Evolutionary conservation across 2,888 invertebrate species (phyloP).

Genomic region (Ichneumon xanthorius): DNA sequence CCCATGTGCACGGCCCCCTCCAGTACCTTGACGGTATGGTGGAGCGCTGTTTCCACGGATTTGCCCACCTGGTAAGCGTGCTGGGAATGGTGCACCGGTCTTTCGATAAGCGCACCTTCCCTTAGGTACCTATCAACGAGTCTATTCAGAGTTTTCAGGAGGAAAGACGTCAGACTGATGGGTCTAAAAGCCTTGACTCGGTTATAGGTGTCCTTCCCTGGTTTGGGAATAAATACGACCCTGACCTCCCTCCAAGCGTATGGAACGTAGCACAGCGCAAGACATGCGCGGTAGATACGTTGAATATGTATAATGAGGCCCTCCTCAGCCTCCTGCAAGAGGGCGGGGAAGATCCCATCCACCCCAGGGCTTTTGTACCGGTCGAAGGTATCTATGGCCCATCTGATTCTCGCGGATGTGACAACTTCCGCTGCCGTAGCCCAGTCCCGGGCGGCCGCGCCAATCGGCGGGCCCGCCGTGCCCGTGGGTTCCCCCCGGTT

Average conservation of each 20-base stretch:
- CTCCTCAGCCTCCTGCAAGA: conserved; percentile 41
- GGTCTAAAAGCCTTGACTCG: conserved; percentile 67
- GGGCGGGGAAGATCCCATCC: conserved; percentile 46
- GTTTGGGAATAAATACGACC: conserved; percentile 68
- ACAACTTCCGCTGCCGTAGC: too few species aligned
- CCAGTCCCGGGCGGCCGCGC: conserved; percentile 4
- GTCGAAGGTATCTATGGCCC: too few species aligned
- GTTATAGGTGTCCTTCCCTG: conserved; percentile 55
- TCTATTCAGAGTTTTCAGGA: conserved; percentile 71
- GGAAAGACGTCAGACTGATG: conserved; percentile 70
- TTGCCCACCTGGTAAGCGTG: too few species aligned
- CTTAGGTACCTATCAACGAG: conserved; percentile 70
- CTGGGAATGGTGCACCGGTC: too few species aligned
- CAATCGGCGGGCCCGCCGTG: not conserved
- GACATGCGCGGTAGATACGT: conserved; percentile 16
- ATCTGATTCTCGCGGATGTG: too few species aligned
- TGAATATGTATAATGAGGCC: too few species aligned
- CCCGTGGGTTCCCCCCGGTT: not conserved
- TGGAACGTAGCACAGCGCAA: conserved; percentile 50
- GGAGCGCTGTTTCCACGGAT: too few species aligned
- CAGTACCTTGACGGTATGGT: too few species aligned
- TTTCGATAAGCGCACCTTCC: too few species aligned
- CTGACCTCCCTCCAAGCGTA: conserved; percentile 43
- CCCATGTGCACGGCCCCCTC: too few species aligned
- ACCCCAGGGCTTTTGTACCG: too few species aligned